Evolutionary conservation across 2,797 vertebrate genomes (phyloP).

Genomic region (Phrynocephalus vlangalii): DNA sequence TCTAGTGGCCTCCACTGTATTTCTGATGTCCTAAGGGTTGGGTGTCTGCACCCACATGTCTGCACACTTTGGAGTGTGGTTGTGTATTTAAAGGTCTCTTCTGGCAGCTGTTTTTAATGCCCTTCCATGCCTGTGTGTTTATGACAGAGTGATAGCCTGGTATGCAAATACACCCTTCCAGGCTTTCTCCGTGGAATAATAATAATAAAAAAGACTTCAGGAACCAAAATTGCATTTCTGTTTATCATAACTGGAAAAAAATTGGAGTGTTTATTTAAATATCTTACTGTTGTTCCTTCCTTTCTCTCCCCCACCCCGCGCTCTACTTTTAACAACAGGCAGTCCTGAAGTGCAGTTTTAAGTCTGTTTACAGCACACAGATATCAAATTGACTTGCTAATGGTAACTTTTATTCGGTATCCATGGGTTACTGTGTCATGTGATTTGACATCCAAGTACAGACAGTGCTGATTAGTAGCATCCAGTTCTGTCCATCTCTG

Average conservation of each 20-base stretch:
- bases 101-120: constrained; percentile 45
- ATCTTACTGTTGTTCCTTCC: constrained; percentile 73
- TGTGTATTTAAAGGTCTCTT: constrained; percentile 15
- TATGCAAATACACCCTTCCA: constrained; percentile 48
- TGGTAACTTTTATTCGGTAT: constrained; percentile 99
- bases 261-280: constrained; percentile 73
- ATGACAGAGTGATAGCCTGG: constrained; percentile 56
- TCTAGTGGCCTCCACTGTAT: constrained; percentile 30
- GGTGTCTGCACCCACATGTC: not conserved
- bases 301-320: constrained; percentile 22
- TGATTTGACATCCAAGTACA: constrained; percentile 99
- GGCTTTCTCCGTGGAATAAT: constrained; percentile 51
- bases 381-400: constrained; percentile 99
- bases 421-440: constrained; percentile 99
- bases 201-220: constrained; percentile 48
- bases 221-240: constrained; percentile 71
- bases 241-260: constrained; percentile 74
- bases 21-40: not conserved
- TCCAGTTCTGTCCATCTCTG: constrained; percentile 99
- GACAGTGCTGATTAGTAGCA: constrained; percentile 99
- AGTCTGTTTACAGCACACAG: constrained; percentile 97
- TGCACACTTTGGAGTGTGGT: not conserved
- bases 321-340: constrained; percentile 74
- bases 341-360: constrained; percentile 84
- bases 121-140: constrained; percentile 53